Percentiles rank a stretch among this genome's conserved stretches.
Conservation (phyloP, 2,888 invertebrate genomes). For the Thelaira solivaga region DNA sequence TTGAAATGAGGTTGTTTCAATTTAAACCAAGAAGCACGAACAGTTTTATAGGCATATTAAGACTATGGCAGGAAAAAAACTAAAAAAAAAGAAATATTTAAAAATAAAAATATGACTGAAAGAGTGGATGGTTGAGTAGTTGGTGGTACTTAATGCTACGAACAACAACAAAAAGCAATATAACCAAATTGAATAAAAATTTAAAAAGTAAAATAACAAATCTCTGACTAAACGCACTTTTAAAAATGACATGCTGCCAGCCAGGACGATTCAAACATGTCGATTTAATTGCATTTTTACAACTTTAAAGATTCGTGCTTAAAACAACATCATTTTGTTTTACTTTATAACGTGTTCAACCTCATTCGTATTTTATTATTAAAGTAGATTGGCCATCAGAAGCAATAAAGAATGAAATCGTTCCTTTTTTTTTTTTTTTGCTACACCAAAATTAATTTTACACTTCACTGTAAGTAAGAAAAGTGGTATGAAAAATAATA, state of each 20-base stretch:
- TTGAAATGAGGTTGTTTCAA: constrained; percentile 1
- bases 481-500: too few species aligned
- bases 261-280: constrained; percentile 65
- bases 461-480: too few species aligned
- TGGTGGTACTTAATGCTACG: constrained; percentile 23
- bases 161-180: constrained; percentile 22
- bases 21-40: not conserved
- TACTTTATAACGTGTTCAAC: constrained; percentile 23
- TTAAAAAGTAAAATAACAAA: constrained; percentile 5
- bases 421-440: too few species aligned
- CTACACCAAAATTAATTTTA: too few species aligned
- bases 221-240: constrained; percentile 43
- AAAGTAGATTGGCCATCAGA: constrained; percentile 20
- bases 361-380: constrained; percentile 1
- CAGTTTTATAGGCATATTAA: not conserved
- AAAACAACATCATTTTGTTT: constrained; percentile 67
- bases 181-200: constrained; percentile 30
- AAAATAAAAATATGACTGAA: constrained; percentile 56
- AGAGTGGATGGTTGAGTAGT: constrained; percentile 21
- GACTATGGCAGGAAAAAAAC: not conserved
- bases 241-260: constrained; percentile 58
- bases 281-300: constrained; percentile 76
- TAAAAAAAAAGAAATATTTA: constrained; percentile 33
- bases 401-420: constrained; percentile 5
- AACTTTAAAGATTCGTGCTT: constrained; percentile 75